Conservation (phyloP, 2,113 vertebrate genomes). For the Galemys pyrenaicus region DNA sequence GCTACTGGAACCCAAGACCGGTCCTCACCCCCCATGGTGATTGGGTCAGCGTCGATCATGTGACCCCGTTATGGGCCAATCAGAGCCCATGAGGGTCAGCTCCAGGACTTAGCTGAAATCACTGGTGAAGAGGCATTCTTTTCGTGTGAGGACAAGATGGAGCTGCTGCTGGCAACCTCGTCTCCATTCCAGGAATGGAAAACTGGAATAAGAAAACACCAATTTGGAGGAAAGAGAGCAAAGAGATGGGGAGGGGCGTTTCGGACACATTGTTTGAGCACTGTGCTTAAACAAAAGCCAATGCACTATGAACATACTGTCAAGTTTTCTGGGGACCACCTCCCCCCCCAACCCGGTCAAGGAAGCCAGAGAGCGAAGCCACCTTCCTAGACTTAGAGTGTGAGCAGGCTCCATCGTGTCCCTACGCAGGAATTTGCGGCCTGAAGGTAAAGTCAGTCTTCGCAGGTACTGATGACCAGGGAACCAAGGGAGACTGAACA, state of each 20-base stretch:
- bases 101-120: neutral
- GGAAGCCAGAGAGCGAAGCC: too few species aligned
- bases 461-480: too few species aligned
- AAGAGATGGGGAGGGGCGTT: accelerated
- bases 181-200: neutral
- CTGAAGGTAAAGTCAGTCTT: too few species aligned
- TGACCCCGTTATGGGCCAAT: neutral
- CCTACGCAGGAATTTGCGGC: too few species aligned
- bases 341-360: too few species aligned
- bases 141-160: neutral
- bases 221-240: neutral
- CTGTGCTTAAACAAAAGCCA: neutral
- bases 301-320: too few species aligned
- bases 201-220: neutral
- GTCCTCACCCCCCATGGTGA: neutral
- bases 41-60: neutral
- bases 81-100: neutral
- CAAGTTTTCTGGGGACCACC: too few species aligned
- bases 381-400: too few species aligned
- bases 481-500: too few species aligned
- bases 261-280: neutral
- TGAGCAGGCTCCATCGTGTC: too few species aligned
- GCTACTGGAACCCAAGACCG: neutral
- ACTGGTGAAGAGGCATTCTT: neutral
- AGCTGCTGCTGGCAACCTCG: neutral